These are phyloP conservation scores for Strix uralensis DNA, from an alignment of 2,113 vertebrate genomes.

Conservation along the genomic window DNA sequence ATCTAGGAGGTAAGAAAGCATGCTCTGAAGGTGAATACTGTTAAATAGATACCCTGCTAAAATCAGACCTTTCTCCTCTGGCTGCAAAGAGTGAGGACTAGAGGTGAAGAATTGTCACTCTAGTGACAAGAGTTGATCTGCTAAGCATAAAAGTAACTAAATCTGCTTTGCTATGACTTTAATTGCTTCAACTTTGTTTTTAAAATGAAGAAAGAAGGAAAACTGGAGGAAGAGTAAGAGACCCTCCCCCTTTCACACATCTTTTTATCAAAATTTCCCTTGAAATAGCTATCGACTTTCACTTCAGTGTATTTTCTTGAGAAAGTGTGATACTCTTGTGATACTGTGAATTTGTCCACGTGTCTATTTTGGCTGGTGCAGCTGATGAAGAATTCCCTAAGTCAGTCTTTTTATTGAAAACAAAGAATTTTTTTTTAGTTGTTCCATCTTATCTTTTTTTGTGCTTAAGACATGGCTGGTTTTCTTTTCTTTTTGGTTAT, in stretches of 20 bases:
- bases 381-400: background rate
- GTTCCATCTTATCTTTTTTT: background rate
- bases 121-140: background rate
- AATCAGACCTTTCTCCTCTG: background rate
- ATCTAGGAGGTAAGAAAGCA: background rate
- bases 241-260: background rate
- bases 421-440: background rate
- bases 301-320: background rate
- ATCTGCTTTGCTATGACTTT: background rate
- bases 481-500: background rate
- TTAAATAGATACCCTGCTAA: background rate
- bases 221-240: background rate
- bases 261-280: background rate
- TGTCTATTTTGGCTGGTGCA: background rate
- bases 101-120: background rate
- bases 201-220: background rate
- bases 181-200: background rate
- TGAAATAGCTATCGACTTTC: background rate
- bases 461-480: background rate
- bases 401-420: background rate
- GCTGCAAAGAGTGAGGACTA: background rate
- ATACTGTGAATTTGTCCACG: accelerated
- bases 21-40: background rate
- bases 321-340: background rate
- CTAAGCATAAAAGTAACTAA: background rate